Percentiles rank a stretch among this genome's conserved stretches.
Conservation (phyloP, 92 coral and sea anemone species). For the Palythoa grandis region DNA sequence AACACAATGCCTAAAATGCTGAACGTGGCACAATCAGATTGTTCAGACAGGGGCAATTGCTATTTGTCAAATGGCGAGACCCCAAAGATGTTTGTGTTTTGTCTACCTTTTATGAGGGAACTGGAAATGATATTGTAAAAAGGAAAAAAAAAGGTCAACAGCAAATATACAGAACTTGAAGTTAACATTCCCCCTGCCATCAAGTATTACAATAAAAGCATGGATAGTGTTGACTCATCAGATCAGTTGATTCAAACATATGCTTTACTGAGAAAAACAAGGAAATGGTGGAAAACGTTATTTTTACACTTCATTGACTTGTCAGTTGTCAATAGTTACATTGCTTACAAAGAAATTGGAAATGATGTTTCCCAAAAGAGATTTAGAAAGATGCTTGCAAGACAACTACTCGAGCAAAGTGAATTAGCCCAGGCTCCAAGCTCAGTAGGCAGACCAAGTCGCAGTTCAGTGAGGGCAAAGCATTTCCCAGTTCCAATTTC, state of each 20-base stretch:
- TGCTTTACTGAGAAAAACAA: constrained; percentile 36
- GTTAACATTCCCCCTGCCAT: constrained; percentile 48
- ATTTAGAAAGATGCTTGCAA: constrained; percentile 38
- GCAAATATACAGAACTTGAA: constrained; percentile 19
- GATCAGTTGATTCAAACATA: constrained; percentile 56
- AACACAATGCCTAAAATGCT: constrained; percentile 37
- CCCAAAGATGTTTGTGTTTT: constrained; percentile 44
- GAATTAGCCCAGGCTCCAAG: constrained; percentile 25
- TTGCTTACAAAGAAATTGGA: constrained; percentile 2
- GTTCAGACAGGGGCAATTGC: constrained; percentile 35
- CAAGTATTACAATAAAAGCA: constrained; percentile 35
- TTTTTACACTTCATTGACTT: constrained; percentile 56
- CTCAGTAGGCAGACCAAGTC: constrained; percentile 46
- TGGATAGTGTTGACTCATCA: neutral
- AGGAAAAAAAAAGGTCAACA: constrained; percentile 38
- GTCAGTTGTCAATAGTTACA: constrained; percentile 41
- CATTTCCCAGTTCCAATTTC: constrained; percentile 51
- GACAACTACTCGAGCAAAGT: constrained; percentile 30
- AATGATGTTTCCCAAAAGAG: constrained; percentile 17
- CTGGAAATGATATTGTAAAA: constrained; percentile 30
- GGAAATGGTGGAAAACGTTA: neutral
- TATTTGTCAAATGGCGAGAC: constrained; percentile 51
- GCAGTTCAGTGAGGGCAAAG: constrained; percentile 41
- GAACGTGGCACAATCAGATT: constrained; percentile 50
- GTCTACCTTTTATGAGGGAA: constrained; percentile 32